Conservation (phyloP, 2,113 vertebrate species). For the Oostethus manadensis region DNA sequence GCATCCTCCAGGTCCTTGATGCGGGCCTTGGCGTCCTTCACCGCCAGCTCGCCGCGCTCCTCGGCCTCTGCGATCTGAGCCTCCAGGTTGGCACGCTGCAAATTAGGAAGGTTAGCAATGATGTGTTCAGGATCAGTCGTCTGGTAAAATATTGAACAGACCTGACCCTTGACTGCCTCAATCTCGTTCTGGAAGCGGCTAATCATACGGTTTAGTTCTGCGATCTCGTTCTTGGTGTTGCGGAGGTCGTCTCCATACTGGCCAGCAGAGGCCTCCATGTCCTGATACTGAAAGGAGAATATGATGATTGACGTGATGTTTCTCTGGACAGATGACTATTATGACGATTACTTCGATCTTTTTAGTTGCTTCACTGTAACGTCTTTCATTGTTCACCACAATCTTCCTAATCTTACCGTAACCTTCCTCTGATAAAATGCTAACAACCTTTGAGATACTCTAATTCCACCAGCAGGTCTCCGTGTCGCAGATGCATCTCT, state of each 20-base stretch:
- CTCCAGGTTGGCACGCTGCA: slow-evolving; percentile 81
- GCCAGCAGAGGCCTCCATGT: slow-evolving; percentile 70
- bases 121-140: neutral
- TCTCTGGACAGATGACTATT: neutral
- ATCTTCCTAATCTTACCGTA: too few species aligned
- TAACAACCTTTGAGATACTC: too few species aligned
- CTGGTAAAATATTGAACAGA: slow-evolving; percentile 27
- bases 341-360: too few species aligned
- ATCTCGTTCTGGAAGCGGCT: slow-evolving; percentile 79
- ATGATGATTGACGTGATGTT: neutral
- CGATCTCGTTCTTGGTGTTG: slow-evolving; percentile 78
- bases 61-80: slow-evolving; percentile 81
- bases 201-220: slow-evolving; percentile 80
- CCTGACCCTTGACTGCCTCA: slow-evolving; percentile 79
- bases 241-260: slow-evolving; percentile 73
- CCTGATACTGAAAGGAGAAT: slow-evolving; percentile 68
- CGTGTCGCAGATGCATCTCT: neutral
- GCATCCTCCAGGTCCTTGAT: slow-evolving; percentile 80
- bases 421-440: too few species aligned
- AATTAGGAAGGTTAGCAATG: neutral
- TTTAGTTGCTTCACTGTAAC: too few species aligned
- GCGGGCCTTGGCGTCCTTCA: slow-evolving; percentile 81
- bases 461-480: neutral
- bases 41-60: slow-evolving; percentile 81
- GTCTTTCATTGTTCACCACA: neutral